Evolutionary conservation across 2,113 vertebrate genomes (phyloP).

Genomic region (Perca flavescens): DNA sequence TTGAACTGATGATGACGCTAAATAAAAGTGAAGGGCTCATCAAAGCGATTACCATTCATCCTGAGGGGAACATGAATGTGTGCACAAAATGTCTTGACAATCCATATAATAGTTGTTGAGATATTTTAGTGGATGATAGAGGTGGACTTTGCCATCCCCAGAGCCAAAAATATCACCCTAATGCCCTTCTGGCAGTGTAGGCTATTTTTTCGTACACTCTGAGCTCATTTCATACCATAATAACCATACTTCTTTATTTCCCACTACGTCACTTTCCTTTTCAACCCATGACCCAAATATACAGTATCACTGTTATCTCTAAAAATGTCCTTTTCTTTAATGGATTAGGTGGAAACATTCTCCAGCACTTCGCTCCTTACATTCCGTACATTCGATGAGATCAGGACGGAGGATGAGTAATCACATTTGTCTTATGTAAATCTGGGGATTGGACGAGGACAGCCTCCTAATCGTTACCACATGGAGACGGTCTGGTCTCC

Average conservation of each 20-base stretch:
- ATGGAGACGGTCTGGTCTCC: neutral
- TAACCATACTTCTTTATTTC: neutral
- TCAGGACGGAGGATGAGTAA: conserved; percentile 46
- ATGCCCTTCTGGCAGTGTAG: neutral
- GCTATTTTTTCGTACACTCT: neutral
- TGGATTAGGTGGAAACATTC: conserved; percentile 4
- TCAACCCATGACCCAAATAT: neutral
- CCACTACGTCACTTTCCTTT: neutral
- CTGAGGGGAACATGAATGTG: too few relatives aligned
- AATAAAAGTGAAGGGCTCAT: too few relatives aligned
- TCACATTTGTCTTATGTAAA: conserved; percentile 37
- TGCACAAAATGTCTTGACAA: too few relatives aligned
- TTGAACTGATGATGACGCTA: neutral
- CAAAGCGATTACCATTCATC: too few relatives aligned
- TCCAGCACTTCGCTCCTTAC: neutral
- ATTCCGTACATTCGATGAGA: neutral
- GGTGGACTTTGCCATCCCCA: neutral
- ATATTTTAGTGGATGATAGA: neutral
- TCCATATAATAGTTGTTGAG: neutral
- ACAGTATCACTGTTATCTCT: neutral
- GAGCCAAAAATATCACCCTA: neutral
- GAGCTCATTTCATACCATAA: neutral
- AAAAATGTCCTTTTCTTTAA: neutral
- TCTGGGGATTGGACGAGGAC: conserved; percentile 3
- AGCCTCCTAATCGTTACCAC: conserved; percentile 5